A percentile compares a stretch with the other conserved stretches of the same genome.
Conservation (phyloP, 2,888 invertebrate genomes). For the Ichneumon xanthorius region DNA sequence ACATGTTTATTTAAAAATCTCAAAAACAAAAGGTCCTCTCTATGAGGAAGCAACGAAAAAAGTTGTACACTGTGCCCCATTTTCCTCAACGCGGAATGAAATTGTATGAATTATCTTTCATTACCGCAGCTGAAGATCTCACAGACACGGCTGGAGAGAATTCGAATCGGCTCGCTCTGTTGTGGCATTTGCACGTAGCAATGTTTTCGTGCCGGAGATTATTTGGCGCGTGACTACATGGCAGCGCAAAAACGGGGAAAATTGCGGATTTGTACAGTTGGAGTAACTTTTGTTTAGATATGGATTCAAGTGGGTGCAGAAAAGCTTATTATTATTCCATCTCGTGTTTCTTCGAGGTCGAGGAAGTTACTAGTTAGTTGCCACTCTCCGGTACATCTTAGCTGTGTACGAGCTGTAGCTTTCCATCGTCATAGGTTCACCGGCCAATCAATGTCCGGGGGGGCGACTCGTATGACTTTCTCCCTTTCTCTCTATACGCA, state of each 20-base stretch:
- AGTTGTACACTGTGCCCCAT: no score
- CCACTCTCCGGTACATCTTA: background rate
- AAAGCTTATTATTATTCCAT: background rate
- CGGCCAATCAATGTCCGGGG: background rate
- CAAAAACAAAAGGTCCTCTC: no score
- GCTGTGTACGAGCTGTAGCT: background rate
- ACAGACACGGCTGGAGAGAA: background rate
- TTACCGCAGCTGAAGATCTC: constrained; percentile 8
- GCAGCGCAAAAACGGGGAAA: background rate
- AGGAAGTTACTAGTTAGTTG: background rate
- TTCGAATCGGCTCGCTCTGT: constrained; percentile 29
- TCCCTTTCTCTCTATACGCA: constrained; percentile 19
- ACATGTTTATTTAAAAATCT: no score
- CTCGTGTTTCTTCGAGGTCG: background rate
- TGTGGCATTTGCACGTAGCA: constrained; percentile 1
- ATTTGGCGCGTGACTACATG: background rate
- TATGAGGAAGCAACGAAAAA: no score
- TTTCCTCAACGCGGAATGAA: background rate
- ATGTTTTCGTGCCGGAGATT: background rate
- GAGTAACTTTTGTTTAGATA: background rate
- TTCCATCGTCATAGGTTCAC: constrained; percentile 30
- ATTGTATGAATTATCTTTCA: constrained; percentile 1
- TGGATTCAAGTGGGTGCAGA: background rate
- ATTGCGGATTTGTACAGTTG: background rate
- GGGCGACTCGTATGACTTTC: constrained; percentile 36